Evolutionary conservation across 2,888 invertebrate species (phyloP), one percentile per base, ranked within the genome.

Genomic region (Petrophora chlorosata): DNA sequence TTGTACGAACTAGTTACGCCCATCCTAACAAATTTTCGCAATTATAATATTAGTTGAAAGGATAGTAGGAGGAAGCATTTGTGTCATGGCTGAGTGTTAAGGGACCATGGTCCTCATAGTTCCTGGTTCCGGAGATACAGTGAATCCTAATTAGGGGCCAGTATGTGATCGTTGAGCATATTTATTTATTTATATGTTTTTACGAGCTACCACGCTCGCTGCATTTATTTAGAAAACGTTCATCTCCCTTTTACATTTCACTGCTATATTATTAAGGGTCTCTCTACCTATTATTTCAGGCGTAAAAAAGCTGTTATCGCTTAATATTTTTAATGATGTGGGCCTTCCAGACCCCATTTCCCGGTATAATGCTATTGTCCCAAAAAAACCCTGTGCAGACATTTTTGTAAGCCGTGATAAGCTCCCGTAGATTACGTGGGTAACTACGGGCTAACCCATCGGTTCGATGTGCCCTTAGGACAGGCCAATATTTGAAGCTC

Each of bases 251-350:
- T n/a, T 7, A 8, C 9, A 9, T 10, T 10, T 25, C 25, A 25
- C 1, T 10, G 17, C 39, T 33, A 26, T 33, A 32, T 46, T 28
- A 26, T 25, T 10, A 28, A 40, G 23, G 7, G 15, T 10, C 9
- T 10, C n/a, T 33, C n/a, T 9, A 28, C 33, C 30, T 35, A 30
- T 47, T 35, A 41, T 47, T 41, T 35, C 29, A 30, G 29, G 14
- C 22, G 23, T 28, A 40, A 40, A 35, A 46, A 40, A 22, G 41
- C 17, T 33, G 45, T 47, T 41, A 47, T 47, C 41, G 29, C 47
- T 47, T 47, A 28, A 47, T 47, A 12, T 48, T 45, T 48, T 36
- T 48, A 42, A 48, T 48, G 36, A 42, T 26, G 47, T 32, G 30
- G 32, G 25, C 19, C n/a, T 25, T 29, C 10, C 30, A 13, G 39